Base-by-base conservation (phyloP, 2,113 vertebrate genomes). In the Hypocryptadius cinnamomeus region DNA sequence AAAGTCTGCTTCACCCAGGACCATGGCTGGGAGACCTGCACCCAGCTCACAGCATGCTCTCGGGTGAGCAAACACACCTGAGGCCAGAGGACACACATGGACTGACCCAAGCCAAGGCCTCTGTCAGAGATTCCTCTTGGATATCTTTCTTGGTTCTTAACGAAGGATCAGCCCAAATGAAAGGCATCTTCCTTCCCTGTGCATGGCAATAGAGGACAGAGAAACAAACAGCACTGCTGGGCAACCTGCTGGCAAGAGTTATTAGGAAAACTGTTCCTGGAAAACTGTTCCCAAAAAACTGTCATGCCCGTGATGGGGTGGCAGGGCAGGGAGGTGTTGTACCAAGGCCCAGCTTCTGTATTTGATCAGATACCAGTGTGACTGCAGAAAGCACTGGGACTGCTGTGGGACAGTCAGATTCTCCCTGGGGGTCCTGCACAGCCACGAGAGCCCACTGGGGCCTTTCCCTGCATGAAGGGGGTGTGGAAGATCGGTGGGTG, bases 21-120 rank as follows among this genome's bases (percentile, higher is more conserved):
- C 15, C 35, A 27, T 0, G 1, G 50, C 16, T 27, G 18, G 17
- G 56, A 85, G 20, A 50, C 5, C 69, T 56, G 45, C n/a, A 37
- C 22, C 13, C 2, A 35, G 8, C 8, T 2, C 33, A 37, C 3
- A 4, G 25, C 0, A 0, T 54, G 76, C 22, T 82, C 37, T 37
- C 1, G 0, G 40, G 45, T 4, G 9, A 42, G n/a, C 87, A 59
- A 59, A 86, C 1, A 2, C 9, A 0, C 24, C 66, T 8, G 40
- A 83, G 45, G 42, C 9, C 79, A 53, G 31, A n/a, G 45, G 44
- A 50, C n/a, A 70, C 25, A 6, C 4, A 13, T 1, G 72, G 24
- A 31, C 25, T 63, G 10, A 54, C 22, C 30, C 74, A 63, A 27
- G 25, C 24, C 79, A 70, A 40, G 50, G 7, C 40, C 44, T 61